Evolutionary conservation across 2,888 invertebrate species (phyloP).

Genomic region (Branchellion lobata): DNA sequence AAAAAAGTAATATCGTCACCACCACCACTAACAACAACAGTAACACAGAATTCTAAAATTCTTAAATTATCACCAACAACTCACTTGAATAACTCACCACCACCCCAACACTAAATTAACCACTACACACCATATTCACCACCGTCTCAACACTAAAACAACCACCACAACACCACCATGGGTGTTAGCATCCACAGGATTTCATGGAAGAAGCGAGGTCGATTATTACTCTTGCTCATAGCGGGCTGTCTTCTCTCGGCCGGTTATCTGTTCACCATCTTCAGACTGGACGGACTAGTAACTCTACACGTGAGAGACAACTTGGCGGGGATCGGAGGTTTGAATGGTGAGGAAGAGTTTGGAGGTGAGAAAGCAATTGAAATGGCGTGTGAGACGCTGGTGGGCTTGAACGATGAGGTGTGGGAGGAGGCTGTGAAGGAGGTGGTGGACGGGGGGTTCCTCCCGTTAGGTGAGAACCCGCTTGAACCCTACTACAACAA

Average conservation of each 20-base stretch:
- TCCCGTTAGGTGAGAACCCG: too few species aligned
- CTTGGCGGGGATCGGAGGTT: too few species aligned
- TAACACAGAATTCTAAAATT: neutral
- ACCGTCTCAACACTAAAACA: neutral
- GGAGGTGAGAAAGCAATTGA: too few species aligned
- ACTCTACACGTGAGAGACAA: too few species aligned
- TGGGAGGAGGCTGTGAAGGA: too few species aligned
- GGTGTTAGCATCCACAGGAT: neutral
- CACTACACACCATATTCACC: neutral
- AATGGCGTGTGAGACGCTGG: too few species aligned
- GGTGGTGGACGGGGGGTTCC: too few species aligned
- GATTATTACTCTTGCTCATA: neutral
- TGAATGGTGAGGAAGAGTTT: too few species aligned
- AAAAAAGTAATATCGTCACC: neutral
- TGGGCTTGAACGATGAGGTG: too few species aligned
- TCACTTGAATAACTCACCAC: too few species aligned
- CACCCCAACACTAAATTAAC: neutral
- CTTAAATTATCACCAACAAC: neutral
- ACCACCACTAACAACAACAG: neutral
- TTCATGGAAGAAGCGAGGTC: neutral
- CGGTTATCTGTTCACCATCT: neutral
- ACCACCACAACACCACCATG: neutral
- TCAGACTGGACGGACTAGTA: neutral
- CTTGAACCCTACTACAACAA: too few species aligned
- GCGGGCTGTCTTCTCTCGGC: neutral